A percentile compares a stretch with the other conserved stretches of the same genome.
Evolutionary conservation across 2,113 vertebrate genomes (phyloP).

Genomic region (Thunnus maccoyii): DNA sequence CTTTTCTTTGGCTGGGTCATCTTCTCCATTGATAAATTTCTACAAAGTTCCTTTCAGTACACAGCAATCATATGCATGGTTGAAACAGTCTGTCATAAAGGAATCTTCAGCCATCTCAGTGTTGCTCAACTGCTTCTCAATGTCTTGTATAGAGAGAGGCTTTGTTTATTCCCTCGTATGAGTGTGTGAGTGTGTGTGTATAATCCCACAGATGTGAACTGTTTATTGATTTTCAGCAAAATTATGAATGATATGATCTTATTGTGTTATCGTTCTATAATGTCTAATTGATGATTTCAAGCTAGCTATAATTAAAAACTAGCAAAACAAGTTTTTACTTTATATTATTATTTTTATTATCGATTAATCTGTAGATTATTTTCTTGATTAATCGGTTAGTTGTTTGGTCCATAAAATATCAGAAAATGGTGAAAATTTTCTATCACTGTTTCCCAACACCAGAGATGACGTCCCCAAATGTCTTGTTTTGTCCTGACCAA

Average conservation of each 20-base stretch:
- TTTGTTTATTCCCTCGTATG: slow-evolving; percentile 22
- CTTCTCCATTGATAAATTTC: slow-evolving; percentile 67
- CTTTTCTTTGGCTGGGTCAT: slow-evolving; percentile 54
- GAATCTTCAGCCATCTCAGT: slow-evolving; percentile 44
- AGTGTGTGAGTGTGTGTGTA: background rate
- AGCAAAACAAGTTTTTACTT: background rate
- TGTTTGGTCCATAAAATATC: too few species aligned
- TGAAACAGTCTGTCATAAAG: slow-evolving; percentile 55
- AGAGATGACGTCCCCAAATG: too few species aligned
- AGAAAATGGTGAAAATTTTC: too few species aligned
- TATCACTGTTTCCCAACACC: too few species aligned
- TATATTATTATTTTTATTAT: too few species aligned
- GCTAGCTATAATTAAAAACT: background rate
- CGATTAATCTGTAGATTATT: too few species aligned
- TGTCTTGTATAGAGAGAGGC: slow-evolving; percentile 40
- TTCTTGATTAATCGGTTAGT: too few species aligned
- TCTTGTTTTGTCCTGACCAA: too few species aligned
- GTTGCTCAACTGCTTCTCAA: slow-evolving; percentile 43
- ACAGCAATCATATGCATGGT: slow-evolving; percentile 59
- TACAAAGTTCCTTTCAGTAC: slow-evolving; percentile 52
- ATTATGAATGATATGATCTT: too few species aligned
- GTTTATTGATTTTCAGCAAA: too few species aligned
- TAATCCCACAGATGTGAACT: slow-evolving; percentile 19
- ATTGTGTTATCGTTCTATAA: too few species aligned
- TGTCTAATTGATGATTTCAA: background rate